Evolutionary conservation across 2,113 vertebrate genomes (phyloP).

Genomic region (Egretta garzetta): DNA sequence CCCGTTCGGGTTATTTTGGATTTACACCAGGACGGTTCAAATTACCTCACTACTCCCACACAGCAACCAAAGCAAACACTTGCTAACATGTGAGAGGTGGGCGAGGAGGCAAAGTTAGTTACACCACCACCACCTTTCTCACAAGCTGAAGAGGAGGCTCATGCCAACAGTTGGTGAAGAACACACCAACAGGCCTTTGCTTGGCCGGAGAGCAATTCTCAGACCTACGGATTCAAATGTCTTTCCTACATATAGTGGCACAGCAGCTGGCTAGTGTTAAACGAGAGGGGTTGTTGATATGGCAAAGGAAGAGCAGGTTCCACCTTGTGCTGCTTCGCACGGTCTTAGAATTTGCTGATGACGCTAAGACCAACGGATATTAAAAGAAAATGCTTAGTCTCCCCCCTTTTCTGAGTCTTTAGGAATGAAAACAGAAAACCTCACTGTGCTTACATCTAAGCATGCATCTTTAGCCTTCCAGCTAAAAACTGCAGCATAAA

Average conservation of each 20-base stretch:
- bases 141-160: slow-evolving; percentile 21
- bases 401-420: background rate
- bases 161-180: background rate
- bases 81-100: slow-evolving; percentile 51
- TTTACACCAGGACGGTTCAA: slow-evolving; percentile 13
- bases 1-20: background rate
- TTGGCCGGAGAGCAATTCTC: background rate
- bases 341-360: background rate
- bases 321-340: background rate
- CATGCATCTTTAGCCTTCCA: background rate
- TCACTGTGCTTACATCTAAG: background rate
- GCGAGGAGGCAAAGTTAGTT: slow-evolving; percentile 36
- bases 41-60: slow-evolving; percentile 55
- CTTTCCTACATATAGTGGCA: background rate
- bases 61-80: slow-evolving; percentile 25
- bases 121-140: slow-evolving; percentile 55
- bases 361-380: background rate
- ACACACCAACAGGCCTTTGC: background rate
- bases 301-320: background rate
- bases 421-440: background rate
- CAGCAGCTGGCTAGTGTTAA: background rate
- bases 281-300: background rate
- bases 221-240: background rate
- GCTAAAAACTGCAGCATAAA: background rate
- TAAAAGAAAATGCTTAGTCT: background rate